phyloP scores from a whole-genome alignment of 2,888 invertebrate genomes.

The Tetanocera ferruginea region DNA sequence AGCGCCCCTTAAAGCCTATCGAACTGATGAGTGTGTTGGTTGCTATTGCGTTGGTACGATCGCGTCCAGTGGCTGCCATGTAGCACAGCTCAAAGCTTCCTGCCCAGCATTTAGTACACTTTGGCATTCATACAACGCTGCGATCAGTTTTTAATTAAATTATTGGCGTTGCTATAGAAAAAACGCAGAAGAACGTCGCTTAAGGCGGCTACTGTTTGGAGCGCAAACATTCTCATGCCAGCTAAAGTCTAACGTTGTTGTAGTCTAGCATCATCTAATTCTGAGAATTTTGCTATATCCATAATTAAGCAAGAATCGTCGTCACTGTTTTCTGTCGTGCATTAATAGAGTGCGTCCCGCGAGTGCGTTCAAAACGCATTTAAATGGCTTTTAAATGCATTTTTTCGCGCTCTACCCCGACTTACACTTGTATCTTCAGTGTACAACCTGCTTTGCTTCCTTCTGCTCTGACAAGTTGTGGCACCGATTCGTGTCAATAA shows the following conservation, averaged over 20 bases:
- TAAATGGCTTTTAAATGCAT: conserved; percentile 23
- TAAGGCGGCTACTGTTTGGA: conserved; percentile 47
- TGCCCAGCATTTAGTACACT: background rate
- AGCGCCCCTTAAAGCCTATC: background rate
- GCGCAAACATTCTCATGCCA: conserved; percentile 10
- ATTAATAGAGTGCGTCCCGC: conserved; percentile 9
- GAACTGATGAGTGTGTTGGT: background rate
- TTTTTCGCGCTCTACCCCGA: background rate
- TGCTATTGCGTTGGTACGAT: background rate
- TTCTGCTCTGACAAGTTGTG: background rate
- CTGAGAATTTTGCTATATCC: conserved; percentile 7
- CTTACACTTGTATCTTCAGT: background rate
- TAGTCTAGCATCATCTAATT: background rate
- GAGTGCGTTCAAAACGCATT: conserved; percentile 6
- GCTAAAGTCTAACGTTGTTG: background rate
- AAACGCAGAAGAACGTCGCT: background rate
- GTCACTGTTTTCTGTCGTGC: background rate
- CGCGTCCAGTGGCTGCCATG: background rate
- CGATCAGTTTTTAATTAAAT: conserved; percentile 36
- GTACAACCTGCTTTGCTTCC: background rate
- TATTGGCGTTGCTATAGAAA: background rate
- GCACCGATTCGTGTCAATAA: background rate
- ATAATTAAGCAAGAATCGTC: background rate
- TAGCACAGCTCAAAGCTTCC: background rate
- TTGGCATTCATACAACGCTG: conserved; percentile 14